Evolutionary conservation across 1,140 invertebrate genomes (phyloP).

Genomic region (Maniola jurtina): DNA sequence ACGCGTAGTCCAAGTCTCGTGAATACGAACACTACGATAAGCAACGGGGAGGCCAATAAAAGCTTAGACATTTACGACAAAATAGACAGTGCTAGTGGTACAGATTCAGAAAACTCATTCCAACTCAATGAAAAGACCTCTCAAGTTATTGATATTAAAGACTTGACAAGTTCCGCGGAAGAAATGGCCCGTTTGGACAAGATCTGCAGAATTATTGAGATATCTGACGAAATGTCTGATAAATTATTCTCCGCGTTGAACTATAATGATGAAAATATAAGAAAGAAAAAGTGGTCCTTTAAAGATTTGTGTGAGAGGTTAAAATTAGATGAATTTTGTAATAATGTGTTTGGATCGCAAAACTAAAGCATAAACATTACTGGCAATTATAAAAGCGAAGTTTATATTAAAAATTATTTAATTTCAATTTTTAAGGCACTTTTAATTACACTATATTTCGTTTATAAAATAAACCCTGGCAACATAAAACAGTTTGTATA

Average conservation of each 20-base stretch:
- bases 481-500: slow-evolving; percentile 5
- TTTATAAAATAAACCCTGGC: slow-evolving; percentile 22
- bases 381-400: slow-evolving; percentile 17
- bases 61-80: slow-evolving; percentile 61
- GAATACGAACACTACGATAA: slow-evolving; percentile 26
- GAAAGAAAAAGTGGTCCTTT: slow-evolving; percentile 62
- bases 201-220: slow-evolving; percentile 71
- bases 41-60: slow-evolving; percentile 20
- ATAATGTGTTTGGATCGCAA: slow-evolving; percentile 50
- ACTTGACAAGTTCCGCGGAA: slow-evolving; percentile 64
- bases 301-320: slow-evolving; percentile 69
- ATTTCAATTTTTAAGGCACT: slow-evolving; percentile 38
- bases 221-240: slow-evolving; percentile 69
- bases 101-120: slow-evolving; percentile 64
- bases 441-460: slow-evolving; percentile 21
- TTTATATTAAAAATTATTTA: slow-evolving; percentile 19
- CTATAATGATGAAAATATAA: slow-evolving; percentile 19
- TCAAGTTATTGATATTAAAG: slow-evolving; percentile 61
- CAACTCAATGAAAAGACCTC: slow-evolving; percentile 60
- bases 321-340: slow-evolving; percentile 68
- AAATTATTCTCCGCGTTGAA: slow-evolving; percentile 57
- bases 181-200: slow-evolving; percentile 63
- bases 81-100: slow-evolving; percentile 58
- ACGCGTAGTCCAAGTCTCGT: slow-evolving; percentile 22
- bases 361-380: background rate